Evolutionary conservation across 2,888 invertebrate species (phyloP), one percentile per base, ranked within the genome.

Genomic region (Gastracanthus pulcherrimus): DNA sequence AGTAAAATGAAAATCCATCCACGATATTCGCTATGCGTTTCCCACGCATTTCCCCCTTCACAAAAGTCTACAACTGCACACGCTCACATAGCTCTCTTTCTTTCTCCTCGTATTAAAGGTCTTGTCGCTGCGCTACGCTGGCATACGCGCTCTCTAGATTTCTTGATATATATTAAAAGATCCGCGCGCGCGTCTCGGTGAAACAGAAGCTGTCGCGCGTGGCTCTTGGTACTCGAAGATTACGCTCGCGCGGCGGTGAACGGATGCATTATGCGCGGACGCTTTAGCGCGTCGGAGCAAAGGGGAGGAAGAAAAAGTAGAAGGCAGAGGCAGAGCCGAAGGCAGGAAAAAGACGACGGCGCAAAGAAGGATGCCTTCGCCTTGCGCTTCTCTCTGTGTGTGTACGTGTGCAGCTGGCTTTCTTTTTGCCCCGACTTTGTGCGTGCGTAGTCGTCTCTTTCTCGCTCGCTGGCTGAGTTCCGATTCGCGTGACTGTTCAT

Each of bases 211-310:
- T 55, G n/a, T n/a, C n/a, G n/a, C n/a, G n/a, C n/a, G n/a, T n/a
- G n/a, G n/a, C n/a, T n/a, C n/a, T n/a, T n/a, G 45, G 13, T 3
- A 6, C 31, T 26, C 36, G 55, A 82, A 77, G 84, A 85, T 86
- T 84, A 84, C 75, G 69, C 58, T 71, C 74, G 41, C 48, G 76
- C 51, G 36, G 31, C 45, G 51, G 80, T n/a, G n/a, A 80, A 80
- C 70, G 71, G 83, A 80, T 72, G 45, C 80, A 62, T 76, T 76
- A 76, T 66, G 62, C n/a, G n/a, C 66, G 72, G 71, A 80, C 19
- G 74, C 62, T 70, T 83, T 31, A 29, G 45, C 11, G 69, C n/a
- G n/a, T n/a, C n/a, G n/a, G n/a, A n/a, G n/a, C n/a, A n/a, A n/a
- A n/a, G n/a, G 67, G 76, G n/a, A 51, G 48, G 29, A 58, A 34